Percentiles rank a stretch among this genome's conserved stretches.
phyloP scores from a whole-genome alignment of 1,140 invertebrate genomes.

The Lepidostoma basale region DNA sequence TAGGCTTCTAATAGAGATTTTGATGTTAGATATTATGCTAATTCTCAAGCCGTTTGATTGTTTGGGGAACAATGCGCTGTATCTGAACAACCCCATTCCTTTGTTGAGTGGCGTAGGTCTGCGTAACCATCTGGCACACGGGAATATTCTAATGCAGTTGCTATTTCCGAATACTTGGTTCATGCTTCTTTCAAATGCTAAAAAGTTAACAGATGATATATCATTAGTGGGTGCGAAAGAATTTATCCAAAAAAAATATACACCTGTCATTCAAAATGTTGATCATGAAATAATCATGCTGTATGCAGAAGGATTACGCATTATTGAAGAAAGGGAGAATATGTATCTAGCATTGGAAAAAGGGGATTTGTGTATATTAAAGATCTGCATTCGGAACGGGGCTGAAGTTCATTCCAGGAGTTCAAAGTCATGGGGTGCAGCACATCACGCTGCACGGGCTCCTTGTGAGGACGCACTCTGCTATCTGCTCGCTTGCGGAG shows the following conservation, averaged over 20 bases:
- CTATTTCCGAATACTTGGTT: not conserved
- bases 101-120: not conserved
- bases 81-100: not conserved
- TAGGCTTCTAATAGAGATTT: not conserved
- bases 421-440: not conserved
- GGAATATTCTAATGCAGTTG: not conserved
- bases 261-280: not conserved
- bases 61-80: not conserved
- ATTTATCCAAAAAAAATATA: not conserved
- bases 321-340: not conserved
- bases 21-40: not conserved
- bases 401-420: not conserved
- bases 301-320: not conserved
- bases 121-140: not conserved
- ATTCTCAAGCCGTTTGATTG: not conserved
- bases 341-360: not conserved
- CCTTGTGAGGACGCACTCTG: not conserved
- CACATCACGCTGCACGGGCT: not conserved
- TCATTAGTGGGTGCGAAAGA: no score
- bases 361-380: not conserved
- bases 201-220: not conserved
- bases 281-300: not conserved
- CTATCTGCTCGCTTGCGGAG: not conserved
- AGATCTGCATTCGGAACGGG: not conserved
- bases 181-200: not conserved